phyloP scores from a whole-genome alignment of 1,140 invertebrate genomes.

The Drosophila leontia region DNA sequence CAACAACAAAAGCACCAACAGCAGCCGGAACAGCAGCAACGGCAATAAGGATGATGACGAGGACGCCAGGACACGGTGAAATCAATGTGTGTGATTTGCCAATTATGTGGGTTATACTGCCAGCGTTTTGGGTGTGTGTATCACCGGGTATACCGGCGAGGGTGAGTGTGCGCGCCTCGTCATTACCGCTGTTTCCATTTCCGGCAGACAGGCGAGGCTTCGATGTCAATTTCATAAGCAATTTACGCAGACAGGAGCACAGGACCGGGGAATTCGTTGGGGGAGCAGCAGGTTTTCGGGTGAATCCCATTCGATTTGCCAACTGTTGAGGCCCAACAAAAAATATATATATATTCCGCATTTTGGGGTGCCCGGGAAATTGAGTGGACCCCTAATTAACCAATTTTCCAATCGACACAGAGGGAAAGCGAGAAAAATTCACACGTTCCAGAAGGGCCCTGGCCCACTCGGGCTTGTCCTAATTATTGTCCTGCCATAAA shows the following conservation, averaged over 20 bases:
- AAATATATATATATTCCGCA: slow-evolving; percentile 4
- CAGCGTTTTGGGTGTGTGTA: slow-evolving; percentile 33
- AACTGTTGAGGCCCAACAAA: slow-evolving; percentile 59
- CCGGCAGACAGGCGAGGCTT: slow-evolving; percentile 72
- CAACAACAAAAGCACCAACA: slow-evolving; percentile 33
- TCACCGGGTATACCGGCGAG: slow-evolving; percentile 4
- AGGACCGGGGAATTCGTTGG: not conserved
- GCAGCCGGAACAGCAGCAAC: slow-evolving; percentile 17
- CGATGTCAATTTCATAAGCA: slow-evolving; percentile 81
- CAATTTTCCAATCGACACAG: slow-evolving; percentile 51
- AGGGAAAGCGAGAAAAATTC: slow-evolving; percentile 19
- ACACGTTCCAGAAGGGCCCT: slow-evolving; percentile 45
- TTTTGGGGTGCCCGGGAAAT: slow-evolving; percentile 19
- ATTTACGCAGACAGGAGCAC: slow-evolving; percentile 59
- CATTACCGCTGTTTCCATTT: slow-evolving; percentile 82
- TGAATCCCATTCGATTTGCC: slow-evolving; percentile 67
- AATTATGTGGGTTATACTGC: slow-evolving; percentile 76
- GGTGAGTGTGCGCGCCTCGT: slow-evolving; percentile 51
- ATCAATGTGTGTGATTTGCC: slow-evolving; percentile 82
- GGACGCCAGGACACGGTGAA: slow-evolving; percentile 68
- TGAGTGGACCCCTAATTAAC: slow-evolving; percentile 69
- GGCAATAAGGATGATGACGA: slow-evolving; percentile 51
- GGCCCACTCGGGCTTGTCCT: slow-evolving; percentile 46
- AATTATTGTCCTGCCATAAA: slow-evolving; percentile 81
- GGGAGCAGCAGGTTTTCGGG: slow-evolving; percentile 12